A percentile compares a stretch with the other conserved stretches of the same genome.
phyloP scores from a whole-genome alignment of 2,797 vertebrate genomes.

The Borostomias antarcticus region DNA sequence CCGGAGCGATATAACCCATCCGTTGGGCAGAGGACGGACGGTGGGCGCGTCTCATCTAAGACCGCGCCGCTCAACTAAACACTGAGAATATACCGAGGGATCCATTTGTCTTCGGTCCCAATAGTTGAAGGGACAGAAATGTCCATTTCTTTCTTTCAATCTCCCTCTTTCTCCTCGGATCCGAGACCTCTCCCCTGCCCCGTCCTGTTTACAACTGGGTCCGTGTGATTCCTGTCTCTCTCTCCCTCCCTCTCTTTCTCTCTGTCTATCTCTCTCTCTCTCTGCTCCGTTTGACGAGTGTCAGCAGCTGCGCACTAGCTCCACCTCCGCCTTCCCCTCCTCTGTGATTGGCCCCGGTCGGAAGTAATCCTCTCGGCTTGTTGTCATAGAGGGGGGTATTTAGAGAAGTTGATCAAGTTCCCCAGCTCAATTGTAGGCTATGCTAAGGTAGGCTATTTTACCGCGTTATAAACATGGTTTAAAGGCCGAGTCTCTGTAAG shows the following conservation, averaged over 20 bases:
- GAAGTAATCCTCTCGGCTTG: slow-evolving; percentile 32
- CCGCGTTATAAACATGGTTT: no score
- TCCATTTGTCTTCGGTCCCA: not conserved
- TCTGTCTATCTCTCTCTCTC: no score
- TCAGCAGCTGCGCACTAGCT: slow-evolving; percentile 57
- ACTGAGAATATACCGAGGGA: not conserved
- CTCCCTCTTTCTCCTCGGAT: no score
- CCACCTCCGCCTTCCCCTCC: not conserved
- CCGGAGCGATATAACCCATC: not conserved
- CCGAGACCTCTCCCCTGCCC: no score
- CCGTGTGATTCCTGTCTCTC: no score
- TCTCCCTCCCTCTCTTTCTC: no score
- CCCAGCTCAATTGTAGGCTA: not conserved
- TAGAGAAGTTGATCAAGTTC: not conserved
- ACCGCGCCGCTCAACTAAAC: not conserved
- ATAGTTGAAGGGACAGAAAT: not conserved
- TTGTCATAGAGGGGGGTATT: not conserved
- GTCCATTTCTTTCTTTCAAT: no score
- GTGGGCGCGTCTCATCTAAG: not conserved
- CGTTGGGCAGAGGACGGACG: not conserved
- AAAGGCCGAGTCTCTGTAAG: not conserved
- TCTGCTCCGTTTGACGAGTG: slow-evolving; percentile 47
- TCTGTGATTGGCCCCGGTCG: slow-evolving; percentile 32
- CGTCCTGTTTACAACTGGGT: no score
- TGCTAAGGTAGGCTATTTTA: no score